Percentiles rank a stretch among this genome's conserved stretches.
phyloP scores from a whole-genome alignment of 1,140 invertebrate species.

The Diorhabda carinulata region DNA sequence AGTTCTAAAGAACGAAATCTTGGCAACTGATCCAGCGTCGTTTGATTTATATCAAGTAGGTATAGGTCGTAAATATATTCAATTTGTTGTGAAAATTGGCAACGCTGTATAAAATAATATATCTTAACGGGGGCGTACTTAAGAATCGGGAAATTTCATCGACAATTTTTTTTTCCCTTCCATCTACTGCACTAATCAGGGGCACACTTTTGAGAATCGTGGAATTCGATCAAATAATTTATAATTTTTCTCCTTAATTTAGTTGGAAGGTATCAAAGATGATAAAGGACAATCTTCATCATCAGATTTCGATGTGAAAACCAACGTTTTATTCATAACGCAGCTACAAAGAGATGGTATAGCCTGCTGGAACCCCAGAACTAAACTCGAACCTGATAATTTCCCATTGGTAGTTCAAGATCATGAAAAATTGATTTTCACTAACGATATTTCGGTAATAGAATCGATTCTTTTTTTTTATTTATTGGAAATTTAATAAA shows the following conservation, averaged over 20 bases:
- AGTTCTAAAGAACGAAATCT: conserved; percentile 65
- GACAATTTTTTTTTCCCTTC: too few relatives aligned
- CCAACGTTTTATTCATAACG: conserved; percentile 61
- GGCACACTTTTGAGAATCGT: too few relatives aligned
- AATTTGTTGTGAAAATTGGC: too few relatives aligned
- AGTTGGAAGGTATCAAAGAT: conserved; percentile 59
- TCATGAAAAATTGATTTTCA: conserved; percentile 59
- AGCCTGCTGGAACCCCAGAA: conserved; percentile 67
- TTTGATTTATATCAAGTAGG: conserved; percentile 43
- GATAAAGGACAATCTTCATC: conserved; percentile 58
- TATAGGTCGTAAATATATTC: not conserved
- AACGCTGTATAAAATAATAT: too few relatives aligned
- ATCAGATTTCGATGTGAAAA: conserved; percentile 55
- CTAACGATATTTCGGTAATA: conserved; percentile 61
- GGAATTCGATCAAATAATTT: too few relatives aligned
- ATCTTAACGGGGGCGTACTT: too few relatives aligned
- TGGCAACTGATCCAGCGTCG: conserved; percentile 40
- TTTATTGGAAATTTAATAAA: conserved; percentile 12
- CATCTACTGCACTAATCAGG: too few relatives aligned
- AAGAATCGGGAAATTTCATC: too few relatives aligned
- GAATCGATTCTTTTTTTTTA: conserved; percentile 8
- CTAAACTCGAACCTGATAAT: conserved; percentile 53
- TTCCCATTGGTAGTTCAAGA: conserved; percentile 58
- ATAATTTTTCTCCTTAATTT: conserved; percentile 36
- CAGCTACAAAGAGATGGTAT: conserved; percentile 64